Evolutionary conservation across 2,113 vertebrate species (phyloP), one percentile per base, ranked within the genome.

Genomic region (Marmota monax): DNA sequence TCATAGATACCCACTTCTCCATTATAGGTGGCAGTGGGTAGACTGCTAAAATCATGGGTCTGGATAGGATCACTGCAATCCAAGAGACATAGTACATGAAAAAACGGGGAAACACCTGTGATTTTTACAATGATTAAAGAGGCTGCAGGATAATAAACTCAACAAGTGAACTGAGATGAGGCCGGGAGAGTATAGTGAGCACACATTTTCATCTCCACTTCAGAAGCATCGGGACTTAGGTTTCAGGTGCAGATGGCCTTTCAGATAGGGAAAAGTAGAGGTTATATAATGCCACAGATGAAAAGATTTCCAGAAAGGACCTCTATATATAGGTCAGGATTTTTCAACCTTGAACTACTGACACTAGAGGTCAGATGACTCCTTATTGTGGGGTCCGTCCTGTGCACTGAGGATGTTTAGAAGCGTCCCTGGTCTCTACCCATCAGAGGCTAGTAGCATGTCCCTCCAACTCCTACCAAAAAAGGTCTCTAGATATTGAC

Each of bases 21-120:
- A 11, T 65, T 0, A 2, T 1, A 79, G 2, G 14, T 1, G 0
- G 12, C 45, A 58, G 12, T 22, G 16, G 16, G 16, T 48, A 53
- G 61, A 74, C 18, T 12, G 27, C 65, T 39, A 87, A 37, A 48
- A 84, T 5, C 10, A 17, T 9, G n/a, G 23, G 1, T 83, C 39
- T 37, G 48, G 23, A 78, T 4, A 18, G 39, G 8, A 34, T 56
- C 37, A 39, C 84, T 23, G 25, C 32, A 69, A 53, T 56, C 58
- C 84, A 93, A 85, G 32, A 76, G 79, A 92, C 6, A 48, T 5
- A 37, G 58, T 58, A 87, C 29, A 12, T 51, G 42, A 77, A 96
- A 77, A 65, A 11, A 18, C 17, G 18, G 20, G 12, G 17, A 94
- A 87, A 80, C 20, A 67, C 42, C 51, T 56, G 2, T 67, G 4